These are phyloP conservation scores for Sebastes schlegelii DNA, from an alignment of 2,113 vertebrate genomes.

Conservation along the genomic window DNA sequence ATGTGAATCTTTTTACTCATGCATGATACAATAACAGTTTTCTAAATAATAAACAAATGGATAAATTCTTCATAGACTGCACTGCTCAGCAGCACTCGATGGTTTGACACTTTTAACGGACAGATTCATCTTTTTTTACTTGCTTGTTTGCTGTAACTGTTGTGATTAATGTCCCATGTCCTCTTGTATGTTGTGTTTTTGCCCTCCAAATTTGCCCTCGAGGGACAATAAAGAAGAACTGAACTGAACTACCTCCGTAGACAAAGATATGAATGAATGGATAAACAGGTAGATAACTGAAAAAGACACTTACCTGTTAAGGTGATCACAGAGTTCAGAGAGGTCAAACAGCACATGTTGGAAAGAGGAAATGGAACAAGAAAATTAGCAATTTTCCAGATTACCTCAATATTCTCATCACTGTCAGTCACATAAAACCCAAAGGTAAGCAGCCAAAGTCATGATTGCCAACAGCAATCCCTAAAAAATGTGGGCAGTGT, in stretches of 20 bases:
- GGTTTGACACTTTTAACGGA: no score
- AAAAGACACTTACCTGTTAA: constrained; percentile 68
- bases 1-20: not conserved
- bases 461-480: not conserved
- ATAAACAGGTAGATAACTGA: constrained; percentile 1
- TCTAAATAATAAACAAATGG: not conserved
- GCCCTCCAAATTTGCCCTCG: no score
- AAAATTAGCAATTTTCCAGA: not conserved
- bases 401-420: not conserved
- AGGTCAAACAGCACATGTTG: constrained; percentile 29
- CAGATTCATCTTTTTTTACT: no score
- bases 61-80: not conserved
- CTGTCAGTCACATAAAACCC: not conserved
- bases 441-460: not conserved
- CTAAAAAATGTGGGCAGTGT: not conserved
- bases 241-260: not conserved
- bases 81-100: no score
- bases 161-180: no score
- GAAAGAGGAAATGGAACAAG: constrained; percentile 31
- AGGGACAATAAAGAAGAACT: no score
- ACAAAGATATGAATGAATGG: not conserved
- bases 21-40: constrained; percentile 13
- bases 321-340: constrained; percentile 8
- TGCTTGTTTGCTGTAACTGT: no score
- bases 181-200: no score